phyloP scores from a whole-genome alignment of 1,140 invertebrate genomes.

The Sitobion miscanthi region DNA sequence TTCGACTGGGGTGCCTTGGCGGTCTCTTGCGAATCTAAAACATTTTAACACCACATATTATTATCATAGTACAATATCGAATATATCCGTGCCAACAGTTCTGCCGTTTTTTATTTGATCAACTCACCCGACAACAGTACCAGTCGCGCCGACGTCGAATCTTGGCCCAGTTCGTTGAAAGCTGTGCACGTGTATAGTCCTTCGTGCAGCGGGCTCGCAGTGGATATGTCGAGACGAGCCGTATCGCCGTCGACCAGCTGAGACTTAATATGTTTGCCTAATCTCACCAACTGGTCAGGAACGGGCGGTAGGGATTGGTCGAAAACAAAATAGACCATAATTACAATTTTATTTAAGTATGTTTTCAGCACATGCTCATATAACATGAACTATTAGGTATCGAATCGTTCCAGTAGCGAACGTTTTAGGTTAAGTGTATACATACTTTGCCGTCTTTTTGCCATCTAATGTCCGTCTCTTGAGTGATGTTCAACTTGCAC shows the following conservation, averaged over 20 bases:
- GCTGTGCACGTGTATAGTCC: slow-evolving; percentile 88
- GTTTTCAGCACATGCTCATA: background rate
- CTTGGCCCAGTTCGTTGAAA: slow-evolving; percentile 80
- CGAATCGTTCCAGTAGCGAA: background rate
- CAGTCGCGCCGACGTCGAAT: slow-evolving; percentile 78
- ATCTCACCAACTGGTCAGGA: slow-evolving; percentile 67
- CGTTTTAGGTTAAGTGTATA: background rate
- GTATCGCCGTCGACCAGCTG: slow-evolving; percentile 70
- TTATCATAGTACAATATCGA: background rate
- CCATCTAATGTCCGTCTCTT: slow-evolving; percentile 75
- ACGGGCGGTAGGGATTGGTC: slow-evolving; percentile 58
- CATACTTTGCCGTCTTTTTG: slow-evolving; percentile 78
- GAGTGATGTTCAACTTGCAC: slow-evolving; percentile 73
- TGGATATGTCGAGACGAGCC: slow-evolving; percentile 74
- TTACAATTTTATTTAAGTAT: background rate
- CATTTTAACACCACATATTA: background rate
- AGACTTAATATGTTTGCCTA: slow-evolving; percentile 75
- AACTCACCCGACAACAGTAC: slow-evolving; percentile 78
- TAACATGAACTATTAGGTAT: background rate
- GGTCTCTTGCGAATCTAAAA: slow-evolving; percentile 9
- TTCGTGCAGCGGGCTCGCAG: slow-evolving; percentile 84
- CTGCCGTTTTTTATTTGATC: background rate
- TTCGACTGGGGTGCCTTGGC: slow-evolving; percentile 46
- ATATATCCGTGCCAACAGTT: background rate
- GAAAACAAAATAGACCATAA: background rate